Evolutionary conservation across 2,797 vertebrate genomes (phyloP), one percentile per base, ranked within the genome.

Genomic region (Cuniculus paca): DNA sequence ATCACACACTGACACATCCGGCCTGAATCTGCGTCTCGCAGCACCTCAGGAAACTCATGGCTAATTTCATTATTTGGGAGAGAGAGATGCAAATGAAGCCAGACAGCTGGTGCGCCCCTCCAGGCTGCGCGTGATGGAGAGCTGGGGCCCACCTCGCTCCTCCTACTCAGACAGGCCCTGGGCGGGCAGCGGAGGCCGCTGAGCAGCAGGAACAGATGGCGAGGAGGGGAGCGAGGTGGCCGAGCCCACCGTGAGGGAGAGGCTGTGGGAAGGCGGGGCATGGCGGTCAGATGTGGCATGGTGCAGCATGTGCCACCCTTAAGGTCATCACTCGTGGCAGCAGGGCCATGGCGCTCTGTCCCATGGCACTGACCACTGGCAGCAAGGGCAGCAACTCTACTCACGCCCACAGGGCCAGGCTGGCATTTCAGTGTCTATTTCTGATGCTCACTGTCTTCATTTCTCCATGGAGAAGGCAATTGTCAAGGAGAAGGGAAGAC

Each of bases 1-100:
- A 92, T 98, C 95, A 89, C 98, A 98, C 65, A 93, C 98, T 98
- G 99, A 99, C 99, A 99, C 98, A 98, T 98, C 98, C 95, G 98
- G 98, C 99, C 98, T 98, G 98, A 98, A 98, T 99, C 97, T 98
- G 98, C 80, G 98, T 99, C 99, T 99, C 98, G 96, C 98, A 99
- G 99, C 99, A 99, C 99, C 99, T 99, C 99, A 99, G 99, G 99
- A 99, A 99, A 99, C 99, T 99, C 99, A 98, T 99, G 99, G 99
- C 99, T 99, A 99, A 99, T 99, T 99, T 99, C 99, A 99, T 99
- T 99, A 99, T 99, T 99, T 99, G 98, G 99, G 98, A 99, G 99
- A 99, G 98, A 98, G 98, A 95, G 99, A 99, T 99, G 99, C 98
- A 99, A 99, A 99, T 99, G 99, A 99, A 99, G 98, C 98, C 98